Evolutionary conservation across 2,888 invertebrate species (phyloP).

Genomic region (Drosophila mimetica): DNA sequence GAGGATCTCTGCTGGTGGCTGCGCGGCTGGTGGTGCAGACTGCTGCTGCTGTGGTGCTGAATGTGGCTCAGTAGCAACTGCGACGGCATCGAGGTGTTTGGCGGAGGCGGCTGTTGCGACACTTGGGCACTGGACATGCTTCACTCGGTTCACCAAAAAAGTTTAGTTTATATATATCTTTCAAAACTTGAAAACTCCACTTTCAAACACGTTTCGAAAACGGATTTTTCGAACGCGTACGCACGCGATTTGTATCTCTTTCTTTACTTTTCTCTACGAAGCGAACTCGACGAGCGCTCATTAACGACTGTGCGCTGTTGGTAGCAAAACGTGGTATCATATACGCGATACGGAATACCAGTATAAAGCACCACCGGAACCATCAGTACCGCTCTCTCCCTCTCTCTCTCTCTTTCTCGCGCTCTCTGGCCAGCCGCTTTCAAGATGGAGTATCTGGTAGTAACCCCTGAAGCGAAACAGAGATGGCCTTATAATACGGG

Average conservation of each 20-base stretch:
- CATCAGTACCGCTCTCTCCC: slow-evolving; percentile 27
- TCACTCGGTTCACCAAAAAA: slow-evolving; percentile 39
- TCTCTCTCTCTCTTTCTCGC: slow-evolving; percentile 25
- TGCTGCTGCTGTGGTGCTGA: slow-evolving; percentile 70
- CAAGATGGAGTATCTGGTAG: slow-evolving; percentile 78
- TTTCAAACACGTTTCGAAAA: slow-evolving; percentile 24
- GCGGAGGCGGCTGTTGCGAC: slow-evolving; percentile 78
- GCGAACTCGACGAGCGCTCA: slow-evolving; percentile 72
- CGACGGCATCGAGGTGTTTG: slow-evolving; percentile 59
- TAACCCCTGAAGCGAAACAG: slow-evolving; percentile 24
- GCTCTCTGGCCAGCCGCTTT: slow-evolving; percentile 46
- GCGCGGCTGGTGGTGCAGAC: slow-evolving; percentile 46
- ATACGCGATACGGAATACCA: slow-evolving; percentile 52
- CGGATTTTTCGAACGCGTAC: slow-evolving; percentile 16
- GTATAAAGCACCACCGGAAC: slow-evolving; percentile 42
- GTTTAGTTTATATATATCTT: slow-evolving; percentile 2
- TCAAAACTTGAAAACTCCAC: neutral
- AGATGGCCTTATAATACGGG: slow-evolving; percentile 44
- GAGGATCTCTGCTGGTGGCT: slow-evolving; percentile 49
- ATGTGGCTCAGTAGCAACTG: slow-evolving; percentile 81
- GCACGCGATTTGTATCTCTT: neutral
- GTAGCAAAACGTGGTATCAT: slow-evolving; percentile 65
- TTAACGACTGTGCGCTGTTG: slow-evolving; percentile 78
- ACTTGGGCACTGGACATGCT: slow-evolving; percentile 84
- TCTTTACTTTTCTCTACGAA: slow-evolving; percentile 2